phyloP scores from a whole-genome alignment of 1,140 invertebrate species.

The Tetraneura akinire region DNA sequence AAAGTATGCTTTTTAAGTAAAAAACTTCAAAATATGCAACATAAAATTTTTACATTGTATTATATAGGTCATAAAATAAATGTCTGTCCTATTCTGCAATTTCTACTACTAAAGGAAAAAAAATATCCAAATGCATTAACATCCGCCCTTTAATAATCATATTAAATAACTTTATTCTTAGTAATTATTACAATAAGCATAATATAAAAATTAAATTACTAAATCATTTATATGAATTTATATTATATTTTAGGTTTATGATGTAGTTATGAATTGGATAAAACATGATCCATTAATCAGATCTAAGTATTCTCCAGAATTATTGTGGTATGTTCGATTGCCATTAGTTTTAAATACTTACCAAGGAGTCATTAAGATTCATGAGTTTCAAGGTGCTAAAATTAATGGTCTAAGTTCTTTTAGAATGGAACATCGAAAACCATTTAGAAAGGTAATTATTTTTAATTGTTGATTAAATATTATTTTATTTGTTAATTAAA shows the following conservation, averaged over 20 bases:
- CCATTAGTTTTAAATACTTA: constrained; percentile 37
- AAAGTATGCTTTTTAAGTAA: too few relatives aligned
- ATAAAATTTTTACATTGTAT: too few relatives aligned
- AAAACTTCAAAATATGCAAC: too few relatives aligned
- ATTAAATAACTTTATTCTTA: too few relatives aligned
- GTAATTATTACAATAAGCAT: too few relatives aligned
- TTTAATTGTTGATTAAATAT: not conserved
- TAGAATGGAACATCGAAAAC: constrained; percentile 27
- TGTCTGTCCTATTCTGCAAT: too few relatives aligned
- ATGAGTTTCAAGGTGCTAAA: constrained; percentile 22
- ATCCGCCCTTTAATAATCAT: too few relatives aligned
- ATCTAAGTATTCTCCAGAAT: not conserved
- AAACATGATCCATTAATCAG: constrained; percentile 12
- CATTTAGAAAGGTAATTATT: constrained; percentile 10
- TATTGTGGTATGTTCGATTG: constrained; percentile 31
- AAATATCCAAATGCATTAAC: too few relatives aligned
- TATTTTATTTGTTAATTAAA: too few relatives aligned
- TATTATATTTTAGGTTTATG: constrained; percentile 17
- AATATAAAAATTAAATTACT: too few relatives aligned
- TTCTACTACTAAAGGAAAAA: too few relatives aligned
- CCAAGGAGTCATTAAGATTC: not conserved
- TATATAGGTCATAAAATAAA: too few relatives aligned
- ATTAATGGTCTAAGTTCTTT: constrained; percentile 26
- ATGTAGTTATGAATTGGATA: constrained; percentile 41
- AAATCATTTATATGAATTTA: not conserved